A percentile compares a stretch with the other conserved stretches of the same genome.
phyloP scores from a whole-genome alignment of 2,797 vertebrate genomes.

The Megaceryle alcyon region DNA sequence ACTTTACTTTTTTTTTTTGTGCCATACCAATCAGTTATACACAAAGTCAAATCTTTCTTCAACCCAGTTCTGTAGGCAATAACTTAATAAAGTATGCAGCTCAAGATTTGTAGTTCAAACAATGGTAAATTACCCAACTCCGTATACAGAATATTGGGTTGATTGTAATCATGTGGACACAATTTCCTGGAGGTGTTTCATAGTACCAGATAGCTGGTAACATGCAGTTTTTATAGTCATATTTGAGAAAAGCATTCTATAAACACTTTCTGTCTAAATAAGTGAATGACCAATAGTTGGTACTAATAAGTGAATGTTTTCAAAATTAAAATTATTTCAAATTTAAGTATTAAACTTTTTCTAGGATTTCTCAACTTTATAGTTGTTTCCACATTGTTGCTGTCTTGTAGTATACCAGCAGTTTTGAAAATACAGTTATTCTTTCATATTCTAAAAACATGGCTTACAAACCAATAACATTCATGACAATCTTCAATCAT shows the following conservation, averaged over 20 bases:
- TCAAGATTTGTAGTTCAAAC: constrained; percentile 88
- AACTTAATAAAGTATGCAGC: constrained; percentile 79
- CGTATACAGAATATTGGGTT: constrained; percentile 58
- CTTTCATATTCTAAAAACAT: constrained; percentile 14
- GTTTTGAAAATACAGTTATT: constrained; percentile 60
- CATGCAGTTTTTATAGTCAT: background rate
- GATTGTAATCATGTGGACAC: constrained; percentile 25
- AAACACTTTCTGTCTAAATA: background rate
- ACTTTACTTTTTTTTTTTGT: constrained; percentile 86
- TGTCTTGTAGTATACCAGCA: constrained; percentile 64
- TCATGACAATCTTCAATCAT: constrained; percentile 52
- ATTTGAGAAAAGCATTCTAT: constrained; percentile 53
- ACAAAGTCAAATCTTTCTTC: constrained; percentile 80
- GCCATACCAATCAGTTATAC: constrained; percentile 88
- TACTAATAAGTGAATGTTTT: constrained; percentile 48
- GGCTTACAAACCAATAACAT: constrained; percentile 54
- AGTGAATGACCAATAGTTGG: constrained; percentile 37
- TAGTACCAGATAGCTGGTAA: constrained; percentile 16
- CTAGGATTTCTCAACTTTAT: constrained; percentile 51
- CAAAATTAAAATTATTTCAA: constrained; percentile 30
- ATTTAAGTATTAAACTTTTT: constrained; percentile 46
- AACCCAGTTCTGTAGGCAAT: constrained; percentile 83
- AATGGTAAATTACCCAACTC: constrained; percentile 84
- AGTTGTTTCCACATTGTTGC: constrained; percentile 42
- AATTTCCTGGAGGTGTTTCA: constrained; percentile 38